phyloP scores from a whole-genome alignment of 2,888 invertebrate species.

The Ecdyonurus torrentis region DNA sequence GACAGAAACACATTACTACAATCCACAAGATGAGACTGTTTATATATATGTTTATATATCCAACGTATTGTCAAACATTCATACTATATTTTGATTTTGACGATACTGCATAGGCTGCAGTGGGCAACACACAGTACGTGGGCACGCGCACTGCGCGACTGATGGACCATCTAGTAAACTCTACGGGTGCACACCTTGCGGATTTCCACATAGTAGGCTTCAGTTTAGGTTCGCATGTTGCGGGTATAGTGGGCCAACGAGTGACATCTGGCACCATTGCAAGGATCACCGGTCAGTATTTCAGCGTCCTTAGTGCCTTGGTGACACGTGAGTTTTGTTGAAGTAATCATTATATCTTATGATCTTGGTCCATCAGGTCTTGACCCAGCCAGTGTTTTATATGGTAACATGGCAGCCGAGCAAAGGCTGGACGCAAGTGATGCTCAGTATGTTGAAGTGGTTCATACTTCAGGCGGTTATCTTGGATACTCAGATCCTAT shows the following conservation, averaged over 20 bases:
- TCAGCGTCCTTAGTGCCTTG: too few relatives aligned
- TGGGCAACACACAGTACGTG: conserved; percentile 11
- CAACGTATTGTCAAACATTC: too few relatives aligned
- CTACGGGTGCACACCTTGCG: conserved; percentile 8
- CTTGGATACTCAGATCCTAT: conserved; percentile 38
- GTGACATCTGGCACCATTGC: conserved; percentile 6
- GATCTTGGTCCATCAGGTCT: conserved; percentile 26
- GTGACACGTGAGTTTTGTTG: neutral
- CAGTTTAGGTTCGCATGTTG: conserved; percentile 14
- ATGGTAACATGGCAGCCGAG: conserved; percentile 33
- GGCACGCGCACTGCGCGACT: conserved; percentile 9
- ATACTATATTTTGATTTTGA: too few relatives aligned
- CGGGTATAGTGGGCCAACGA: conserved; percentile 10
- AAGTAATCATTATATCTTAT: too few relatives aligned
- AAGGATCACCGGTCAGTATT: neutral
- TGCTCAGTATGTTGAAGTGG: conserved; percentile 41
- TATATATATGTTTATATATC: too few relatives aligned
- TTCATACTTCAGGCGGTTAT: conserved; percentile 43
- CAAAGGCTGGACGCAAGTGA: conserved; percentile 38
- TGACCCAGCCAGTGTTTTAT: conserved; percentile 41
- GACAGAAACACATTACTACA: too few relatives aligned
- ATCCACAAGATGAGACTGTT: too few relatives aligned
- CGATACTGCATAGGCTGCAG: too few relatives aligned
- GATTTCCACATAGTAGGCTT: conserved; percentile 13
- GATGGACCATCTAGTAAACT: conserved; percentile 9